Conservation (phyloP, 1,140 invertebrate genomes). For the Liolophura sinensis region DNA sequence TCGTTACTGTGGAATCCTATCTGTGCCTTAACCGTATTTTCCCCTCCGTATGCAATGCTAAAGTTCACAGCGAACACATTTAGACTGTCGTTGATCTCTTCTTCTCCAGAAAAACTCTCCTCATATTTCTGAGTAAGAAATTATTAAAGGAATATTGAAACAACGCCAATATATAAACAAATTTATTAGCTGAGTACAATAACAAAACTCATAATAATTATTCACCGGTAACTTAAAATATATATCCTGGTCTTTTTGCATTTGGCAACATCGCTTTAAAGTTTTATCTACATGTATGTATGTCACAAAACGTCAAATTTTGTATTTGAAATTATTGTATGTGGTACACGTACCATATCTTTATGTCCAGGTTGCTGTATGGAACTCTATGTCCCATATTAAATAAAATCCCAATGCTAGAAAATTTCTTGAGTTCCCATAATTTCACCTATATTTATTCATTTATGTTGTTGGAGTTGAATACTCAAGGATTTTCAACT, state of each 20-base stretch:
- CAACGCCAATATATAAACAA: neutral
- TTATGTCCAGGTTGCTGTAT: too few species aligned
- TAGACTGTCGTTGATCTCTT: conserved; percentile 43
- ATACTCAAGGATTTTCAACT: too few species aligned
- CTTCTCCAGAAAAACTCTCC: conserved; percentile 36
- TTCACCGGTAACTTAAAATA: too few species aligned
- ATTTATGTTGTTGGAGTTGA: too few species aligned
- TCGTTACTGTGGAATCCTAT: conserved; percentile 31
- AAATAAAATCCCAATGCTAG: too few species aligned
- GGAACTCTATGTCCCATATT: too few species aligned
- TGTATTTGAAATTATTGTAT: too few species aligned
- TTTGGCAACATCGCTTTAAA: neutral
- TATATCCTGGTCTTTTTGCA: neutral
- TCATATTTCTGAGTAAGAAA: conserved; percentile 35
- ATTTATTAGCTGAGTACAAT: neutral
- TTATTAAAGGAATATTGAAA: neutral
- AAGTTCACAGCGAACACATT: conserved; percentile 49
- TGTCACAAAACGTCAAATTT: too few species aligned
- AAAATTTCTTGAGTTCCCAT: too few species aligned
- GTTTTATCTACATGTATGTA: neutral
- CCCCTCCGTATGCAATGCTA: conserved; percentile 41
- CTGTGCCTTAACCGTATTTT: conserved; percentile 39
- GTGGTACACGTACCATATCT: too few species aligned
- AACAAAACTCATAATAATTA: too few species aligned
- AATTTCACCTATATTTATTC: too few species aligned